Evolutionary conservation across 2,888 invertebrate species (phyloP).

Genomic region (Archips xylosteana): DNA sequence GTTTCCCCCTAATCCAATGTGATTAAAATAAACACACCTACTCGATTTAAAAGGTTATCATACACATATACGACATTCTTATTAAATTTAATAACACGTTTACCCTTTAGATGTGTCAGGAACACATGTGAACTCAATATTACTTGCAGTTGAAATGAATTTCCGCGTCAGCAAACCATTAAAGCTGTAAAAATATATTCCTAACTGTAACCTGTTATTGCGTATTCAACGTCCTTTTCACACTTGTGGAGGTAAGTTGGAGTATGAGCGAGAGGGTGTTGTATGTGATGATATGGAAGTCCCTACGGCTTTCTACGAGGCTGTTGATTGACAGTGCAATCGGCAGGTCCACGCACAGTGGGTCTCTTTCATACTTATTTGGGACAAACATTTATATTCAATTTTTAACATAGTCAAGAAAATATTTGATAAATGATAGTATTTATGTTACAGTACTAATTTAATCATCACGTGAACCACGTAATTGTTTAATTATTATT

Average conservation of each 20-base stretch:
- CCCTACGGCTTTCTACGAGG: slow-evolving; percentile 61
- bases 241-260: slow-evolving; percentile 46
- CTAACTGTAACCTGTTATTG: slow-evolving; percentile 58
- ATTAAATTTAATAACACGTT: slow-evolving; percentile 42
- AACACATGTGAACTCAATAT: slow-evolving; percentile 60
- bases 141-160: slow-evolving; percentile 74
- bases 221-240: slow-evolving; percentile 53
- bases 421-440: not conserved
- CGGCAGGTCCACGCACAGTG: slow-evolving; percentile 47
- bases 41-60: not conserved
- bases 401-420: not conserved
- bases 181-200: slow-evolving; percentile 75
- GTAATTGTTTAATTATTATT: too few relatives aligned
- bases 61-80: slow-evolving; percentile 3
- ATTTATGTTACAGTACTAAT: too few relatives aligned
- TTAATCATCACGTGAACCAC: too few relatives aligned
- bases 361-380: not conserved
- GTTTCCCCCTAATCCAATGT: not conserved
- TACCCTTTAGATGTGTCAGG: slow-evolving; percentile 55
- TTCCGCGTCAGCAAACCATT: slow-evolving; percentile 66
- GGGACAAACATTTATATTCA: slow-evolving; percentile 1
- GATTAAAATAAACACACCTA: not conserved
- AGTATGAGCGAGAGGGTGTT: slow-evolving; percentile 46
- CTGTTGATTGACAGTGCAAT: slow-evolving; percentile 76
- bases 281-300: slow-evolving; percentile 60